Evolutionary conservation across 2,888 invertebrate species (phyloP).

Genomic region (Trachelus stipa): DNA sequence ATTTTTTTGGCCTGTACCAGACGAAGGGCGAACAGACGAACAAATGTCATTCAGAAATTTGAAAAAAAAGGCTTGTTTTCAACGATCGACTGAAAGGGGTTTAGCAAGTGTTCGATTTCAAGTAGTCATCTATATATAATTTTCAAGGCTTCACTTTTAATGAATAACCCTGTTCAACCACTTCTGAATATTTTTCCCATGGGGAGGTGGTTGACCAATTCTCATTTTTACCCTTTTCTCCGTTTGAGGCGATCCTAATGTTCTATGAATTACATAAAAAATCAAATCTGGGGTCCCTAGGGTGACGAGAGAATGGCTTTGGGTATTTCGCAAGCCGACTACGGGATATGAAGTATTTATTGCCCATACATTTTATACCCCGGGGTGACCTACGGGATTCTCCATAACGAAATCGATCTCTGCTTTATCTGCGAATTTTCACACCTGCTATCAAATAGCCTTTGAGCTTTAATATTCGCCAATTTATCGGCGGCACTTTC

Average conservation of each 20-base stretch:
- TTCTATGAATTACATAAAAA: constrained; percentile 24
- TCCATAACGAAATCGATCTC: constrained; percentile 48
- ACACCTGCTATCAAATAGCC: constrained; percentile 21
- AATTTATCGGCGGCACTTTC: neutral
- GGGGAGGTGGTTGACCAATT: neutral
- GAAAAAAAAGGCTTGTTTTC: no score
- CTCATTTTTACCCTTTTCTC: neutral
- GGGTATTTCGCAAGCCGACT: constrained; percentile 34
- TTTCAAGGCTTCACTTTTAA: no score
- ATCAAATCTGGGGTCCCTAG: constrained; percentile 30
- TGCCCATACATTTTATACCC: constrained; percentile 41
- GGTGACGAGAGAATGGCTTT: constrained; percentile 34
- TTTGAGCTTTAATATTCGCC: constrained; percentile 3
- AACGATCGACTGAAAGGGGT: no score
- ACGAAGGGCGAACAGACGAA: no score
- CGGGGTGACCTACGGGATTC: constrained; percentile 36
- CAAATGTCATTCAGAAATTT: no score
- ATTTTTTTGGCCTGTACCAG: neutral
- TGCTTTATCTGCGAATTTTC: constrained; percentile 29
- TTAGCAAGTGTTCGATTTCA: no score
- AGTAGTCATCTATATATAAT: no score
- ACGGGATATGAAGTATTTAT: constrained; percentile 48
- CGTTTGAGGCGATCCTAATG: constrained; percentile 17
- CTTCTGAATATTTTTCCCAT: neutral
- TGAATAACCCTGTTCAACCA: neutral